These are phyloP conservation scores for Cebus imitator DNA, from an alignment of 2,113 vertebrate genomes.

Conservation along the genomic window DNA sequence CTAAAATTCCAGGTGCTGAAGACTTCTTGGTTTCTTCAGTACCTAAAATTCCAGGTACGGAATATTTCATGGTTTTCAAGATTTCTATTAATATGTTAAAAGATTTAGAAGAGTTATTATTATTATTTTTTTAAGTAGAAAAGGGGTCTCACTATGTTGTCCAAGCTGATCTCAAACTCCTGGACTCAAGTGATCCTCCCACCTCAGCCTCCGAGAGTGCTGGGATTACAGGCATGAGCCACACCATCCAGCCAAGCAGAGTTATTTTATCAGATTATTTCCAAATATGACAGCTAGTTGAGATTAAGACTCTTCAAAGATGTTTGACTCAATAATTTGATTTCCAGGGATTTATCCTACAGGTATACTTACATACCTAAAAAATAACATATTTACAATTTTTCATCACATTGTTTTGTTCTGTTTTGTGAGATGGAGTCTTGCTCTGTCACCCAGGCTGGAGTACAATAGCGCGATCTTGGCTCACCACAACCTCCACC, in stretches of 20 bases:
- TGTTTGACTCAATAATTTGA: neutral
- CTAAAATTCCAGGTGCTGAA: neutral
- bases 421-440: too few relatives aligned
- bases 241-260: neutral
- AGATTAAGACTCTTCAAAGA: slow-evolving; percentile 6
- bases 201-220: neutral
- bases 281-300: slow-evolving; percentile 17
- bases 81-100: neutral
- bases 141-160: too few relatives aligned
- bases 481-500: too few relatives aligned
- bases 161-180: too few relatives aligned
- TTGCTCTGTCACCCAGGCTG: too few relatives aligned
- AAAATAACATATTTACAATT: slow-evolving; percentile 1
- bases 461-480: too few relatives aligned
- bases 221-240: neutral
- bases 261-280: slow-evolving; percentile 31
- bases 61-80: neutral
- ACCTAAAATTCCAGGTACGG: neutral
- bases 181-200: neutral
- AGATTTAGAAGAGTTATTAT: neutral
- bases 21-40: neutral
- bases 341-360: neutral
- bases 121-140: too few relatives aligned
- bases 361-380: neutral
- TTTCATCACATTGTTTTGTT: neutral